Evolutionary conservation across 2,888 invertebrate species (phyloP), one percentile per base, ranked within the genome.

Genomic region (Synanthedon tipuliformis): DNA sequence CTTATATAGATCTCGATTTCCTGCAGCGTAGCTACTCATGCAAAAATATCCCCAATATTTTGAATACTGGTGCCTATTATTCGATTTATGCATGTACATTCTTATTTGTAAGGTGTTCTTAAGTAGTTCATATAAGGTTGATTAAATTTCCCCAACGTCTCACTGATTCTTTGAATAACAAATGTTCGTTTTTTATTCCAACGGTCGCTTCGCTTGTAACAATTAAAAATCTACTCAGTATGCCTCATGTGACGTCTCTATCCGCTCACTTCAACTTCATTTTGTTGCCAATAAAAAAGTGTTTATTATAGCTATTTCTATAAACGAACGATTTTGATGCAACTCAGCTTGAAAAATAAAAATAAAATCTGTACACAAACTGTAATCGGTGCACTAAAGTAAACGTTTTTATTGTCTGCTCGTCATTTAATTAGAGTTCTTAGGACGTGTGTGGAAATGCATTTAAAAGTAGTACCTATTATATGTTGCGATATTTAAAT

Each of bases 191-290:
- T 34, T 67, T 74, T 75, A 78, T 79, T 79, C 77, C 62, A 61
- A 63, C 63, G 65, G 61, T 62, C 66, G 62, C 66, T 63, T 62
- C 66, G 62, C 66, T 63, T 61, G 60, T 57, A 73, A 75, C 80
- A 83, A 84, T 85, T 85, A 85, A 84, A 83, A 82, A 71, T 70
- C 74, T 74, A 69, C 70, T 84, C 66, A 59, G 79, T 81, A 84
- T 83, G 79, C 83, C 65, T 59, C 56, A 56, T 57, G 65, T 60
- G 59, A 59, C 69, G 56, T 65, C 57, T 58, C 71, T 76, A 75
- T 75, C 76, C 75, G 76, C 63, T 73, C 71, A 68, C 64, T 68
- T 66, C 69, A 69, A 68, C 64, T 68, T 66, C 69, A 69, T 71
- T 76, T 74, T 76, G 79, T 77, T 73, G 74, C 69, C 68, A 78